These are phyloP conservation scores for Drosophila sordidula DNA, from an alignment of 2,888 invertebrate species.

Conservation along the genomic window DNA sequence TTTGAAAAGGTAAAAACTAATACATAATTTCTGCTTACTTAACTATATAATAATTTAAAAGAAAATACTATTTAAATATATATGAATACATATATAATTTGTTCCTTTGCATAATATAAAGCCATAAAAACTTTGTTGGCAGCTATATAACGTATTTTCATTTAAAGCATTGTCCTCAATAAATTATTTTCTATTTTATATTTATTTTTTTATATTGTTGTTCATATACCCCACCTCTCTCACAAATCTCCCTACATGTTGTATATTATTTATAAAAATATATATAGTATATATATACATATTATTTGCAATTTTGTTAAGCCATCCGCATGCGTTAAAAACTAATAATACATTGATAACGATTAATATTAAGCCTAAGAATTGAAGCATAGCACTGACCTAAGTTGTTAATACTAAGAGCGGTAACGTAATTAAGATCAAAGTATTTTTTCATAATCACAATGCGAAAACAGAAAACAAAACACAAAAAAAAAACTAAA, in stretches of 20 bases:
- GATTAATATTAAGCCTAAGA: conserved; percentile 40
- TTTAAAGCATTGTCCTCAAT: conserved; percentile 42
- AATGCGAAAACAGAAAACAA: conserved; percentile 13
- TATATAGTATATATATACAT: conserved; percentile 14
- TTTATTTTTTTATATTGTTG: conserved; percentile 27
- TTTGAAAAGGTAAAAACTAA: conserved; percentile 19
- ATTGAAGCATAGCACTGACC: conserved; percentile 70
- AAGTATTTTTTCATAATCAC: conserved; percentile 68
- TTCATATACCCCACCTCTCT: background rate
- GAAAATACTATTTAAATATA: conserved; percentile 31
- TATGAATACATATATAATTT: conserved; percentile 53
- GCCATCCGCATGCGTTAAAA: conserved; percentile 49
- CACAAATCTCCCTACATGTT: conserved; percentile 33
- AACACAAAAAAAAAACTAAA: conserved; percentile 17
- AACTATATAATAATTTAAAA: conserved; percentile 31
- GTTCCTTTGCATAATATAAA: conserved; percentile 55
- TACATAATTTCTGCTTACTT: conserved; percentile 40
- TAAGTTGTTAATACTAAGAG: conserved; percentile 61
- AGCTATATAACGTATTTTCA: conserved; percentile 60
- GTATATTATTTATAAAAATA: conserved; percentile 51
- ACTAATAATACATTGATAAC: conserved; percentile 28
- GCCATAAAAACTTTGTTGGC: conserved; percentile 24
- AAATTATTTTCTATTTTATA: conserved; percentile 49
- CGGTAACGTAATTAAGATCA: conserved; percentile 45
- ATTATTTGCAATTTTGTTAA: conserved; percentile 72